phyloP scores from a whole-genome alignment of 92 coral and sea anemone genomes.

The Ricordea florida region DNA sequence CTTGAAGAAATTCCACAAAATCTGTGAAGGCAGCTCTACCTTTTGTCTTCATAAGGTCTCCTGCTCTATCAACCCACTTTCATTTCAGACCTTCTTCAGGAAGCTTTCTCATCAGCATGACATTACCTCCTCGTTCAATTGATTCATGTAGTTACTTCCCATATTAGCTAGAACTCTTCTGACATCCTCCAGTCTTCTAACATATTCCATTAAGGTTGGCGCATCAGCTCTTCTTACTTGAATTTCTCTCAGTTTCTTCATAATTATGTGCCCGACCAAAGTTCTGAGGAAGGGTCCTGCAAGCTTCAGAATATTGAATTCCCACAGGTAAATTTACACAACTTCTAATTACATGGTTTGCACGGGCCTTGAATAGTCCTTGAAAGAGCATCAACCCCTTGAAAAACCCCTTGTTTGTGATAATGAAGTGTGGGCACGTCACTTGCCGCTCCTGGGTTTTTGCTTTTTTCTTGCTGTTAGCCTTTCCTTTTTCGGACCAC shows the following conservation, averaged over 20 bases:
- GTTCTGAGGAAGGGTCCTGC: slow-evolving; percentile 49
- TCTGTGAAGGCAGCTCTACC: slow-evolving; percentile 49
- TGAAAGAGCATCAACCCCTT: slow-evolving; percentile 56
- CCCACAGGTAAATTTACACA: slow-evolving; percentile 60
- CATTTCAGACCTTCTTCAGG: slow-evolving; percentile 71
- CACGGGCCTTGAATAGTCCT: slow-evolving; percentile 63
- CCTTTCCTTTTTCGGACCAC: slow-evolving; percentile 23
- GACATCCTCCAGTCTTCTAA: slow-evolving; percentile 55
- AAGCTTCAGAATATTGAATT: slow-evolving; percentile 47
- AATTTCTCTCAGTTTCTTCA: slow-evolving; percentile 61
- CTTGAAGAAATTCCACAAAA: slow-evolving; percentile 45
- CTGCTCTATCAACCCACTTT: slow-evolving; percentile 79
- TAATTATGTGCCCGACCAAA: slow-evolving; percentile 75
- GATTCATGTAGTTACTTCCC: slow-evolving; percentile 49
- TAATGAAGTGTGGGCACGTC: too few relatives aligned
- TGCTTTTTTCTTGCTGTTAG: slow-evolving; percentile 32
- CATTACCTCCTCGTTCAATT: slow-evolving; percentile 73
- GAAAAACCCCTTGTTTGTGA: too few relatives aligned
- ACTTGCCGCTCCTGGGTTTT: slow-evolving; percentile 28
- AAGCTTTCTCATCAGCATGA: slow-evolving; percentile 72
- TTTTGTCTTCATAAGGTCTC: slow-evolving; percentile 59
- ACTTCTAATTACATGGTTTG: slow-evolving; percentile 62
- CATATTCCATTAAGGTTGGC: slow-evolving; percentile 65
- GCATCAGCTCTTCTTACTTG: slow-evolving; percentile 62
- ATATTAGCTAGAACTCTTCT: slow-evolving; percentile 62